Evolutionary conservation across 35 echinoderm and acorn worm species (phyloP).

Genomic region (Hemicentrotus pulcherrimus): DNA sequence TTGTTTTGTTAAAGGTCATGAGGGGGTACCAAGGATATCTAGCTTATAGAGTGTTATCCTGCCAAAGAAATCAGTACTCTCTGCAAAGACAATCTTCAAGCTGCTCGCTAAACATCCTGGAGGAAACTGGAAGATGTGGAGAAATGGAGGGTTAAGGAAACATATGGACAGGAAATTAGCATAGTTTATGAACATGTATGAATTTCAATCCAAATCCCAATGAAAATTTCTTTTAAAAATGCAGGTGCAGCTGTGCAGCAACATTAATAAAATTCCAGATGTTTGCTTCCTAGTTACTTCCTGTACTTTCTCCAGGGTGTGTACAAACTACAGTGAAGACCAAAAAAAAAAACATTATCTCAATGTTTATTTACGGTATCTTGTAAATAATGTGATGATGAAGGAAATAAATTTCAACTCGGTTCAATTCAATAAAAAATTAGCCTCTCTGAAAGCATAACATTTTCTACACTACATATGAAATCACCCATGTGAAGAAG

Average conservation of each 20-base stretch:
- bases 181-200: neutral
- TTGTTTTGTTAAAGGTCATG: neutral
- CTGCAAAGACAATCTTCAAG: constrained; percentile 43
- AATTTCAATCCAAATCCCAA: too few relatives aligned
- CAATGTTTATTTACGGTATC: too few relatives aligned
- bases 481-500: too few relatives aligned
- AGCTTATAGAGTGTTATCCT: constrained; percentile 53
- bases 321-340: too few relatives aligned
- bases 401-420: too few relatives aligned
- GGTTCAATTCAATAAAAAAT: too few relatives aligned
- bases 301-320: too few relatives aligned
- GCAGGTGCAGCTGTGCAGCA: neutral
- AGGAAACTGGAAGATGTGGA: constrained; percentile 42
- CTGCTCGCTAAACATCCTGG: neutral
- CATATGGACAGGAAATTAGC: neutral
- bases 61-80: constrained; percentile 57
- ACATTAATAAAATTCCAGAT: neutral
- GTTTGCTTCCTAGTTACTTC: neutral
- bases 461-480: too few relatives aligned
- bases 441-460: too few relatives aligned
- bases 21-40: neutral
- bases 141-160: neutral
- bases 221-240: too few relatives aligned
- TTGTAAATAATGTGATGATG: too few relatives aligned
- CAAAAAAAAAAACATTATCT: too few relatives aligned